These are phyloP conservation scores for Botia almorhae DNA, from an alignment of 2,797 vertebrate species.

Conservation along the genomic window DNA sequence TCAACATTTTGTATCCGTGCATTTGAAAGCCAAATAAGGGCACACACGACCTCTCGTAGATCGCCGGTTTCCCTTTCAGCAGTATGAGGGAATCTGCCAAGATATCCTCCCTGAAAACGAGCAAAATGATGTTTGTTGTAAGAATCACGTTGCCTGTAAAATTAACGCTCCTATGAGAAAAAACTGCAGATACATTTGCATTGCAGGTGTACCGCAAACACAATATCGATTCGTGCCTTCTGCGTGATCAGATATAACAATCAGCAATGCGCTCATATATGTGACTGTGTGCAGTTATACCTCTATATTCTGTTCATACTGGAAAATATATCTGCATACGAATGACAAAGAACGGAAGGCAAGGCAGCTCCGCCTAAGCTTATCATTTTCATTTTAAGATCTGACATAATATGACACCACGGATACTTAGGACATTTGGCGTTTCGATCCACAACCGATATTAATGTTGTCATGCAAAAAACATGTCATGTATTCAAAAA, in stretches of 20 bases:
- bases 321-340: neutral
- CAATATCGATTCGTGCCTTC: neutral
- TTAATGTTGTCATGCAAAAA: neutral
- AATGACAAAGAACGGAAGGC: slow-evolving; percentile 16
- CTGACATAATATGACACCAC: neutral
- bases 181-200: neutral
- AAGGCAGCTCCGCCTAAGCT: neutral
- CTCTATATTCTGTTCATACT: neutral
- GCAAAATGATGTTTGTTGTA: neutral
- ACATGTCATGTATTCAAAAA: neutral
- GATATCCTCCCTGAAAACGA: slow-evolving; percentile 13
- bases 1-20: slow-evolving; percentile 62
- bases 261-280: neutral
- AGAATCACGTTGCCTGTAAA: neutral
- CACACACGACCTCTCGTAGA: slow-evolving; percentile 14
- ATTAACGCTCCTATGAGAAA: neutral
- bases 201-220: slow-evolving; percentile 3
- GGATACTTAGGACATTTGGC: neutral
- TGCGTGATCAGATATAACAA: neutral
- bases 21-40: slow-evolving; percentile 26
- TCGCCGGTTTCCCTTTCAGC: slow-evolving; percentile 21
- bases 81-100: slow-evolving; percentile 17
- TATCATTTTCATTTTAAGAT: neutral
- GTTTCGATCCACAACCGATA: neutral
- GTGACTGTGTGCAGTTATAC: neutral